Evolutionary conservation across 2,888 invertebrate species (phyloP), one percentile per base, ranked within the genome.

Genomic region (Ochropleura leucogaster): DNA sequence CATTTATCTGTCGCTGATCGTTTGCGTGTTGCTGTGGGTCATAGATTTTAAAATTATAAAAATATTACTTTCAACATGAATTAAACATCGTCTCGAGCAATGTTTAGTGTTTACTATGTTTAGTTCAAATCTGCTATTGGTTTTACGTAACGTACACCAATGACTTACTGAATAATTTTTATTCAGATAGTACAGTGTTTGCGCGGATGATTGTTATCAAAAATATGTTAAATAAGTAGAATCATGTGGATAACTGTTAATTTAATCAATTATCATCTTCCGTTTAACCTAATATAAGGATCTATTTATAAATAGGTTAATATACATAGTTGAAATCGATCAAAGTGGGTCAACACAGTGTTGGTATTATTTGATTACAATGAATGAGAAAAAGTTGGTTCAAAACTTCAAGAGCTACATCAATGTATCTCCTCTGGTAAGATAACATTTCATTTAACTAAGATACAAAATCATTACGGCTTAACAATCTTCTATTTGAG

Each of bases 331-430:
- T 88, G 83, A 79, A 85, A 87, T 88, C 87, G 83, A 82, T 77
- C 83, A 89, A 94, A 95, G 91, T 94, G 93, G 93, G 93, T 93
- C 94, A 94, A 85, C 90, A 81, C 80, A 90, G 90, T 88, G 90
- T 87, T 88, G 88, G 89, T 88, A 85, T 81, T 88, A 91, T 87
- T 90, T 90, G 89, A 90, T 89, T 91, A 96, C 93, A 94, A 97
- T 97, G 97, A 96, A 96, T 92, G 97, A 97, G 88, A 96, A 96
- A 93, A 96, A 96, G 91, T 88, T 96, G 82, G 95, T 95, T 77
- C 95, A 96, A 87, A 97, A 96, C 92, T 97, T 97, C 92, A 97
- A 95, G 92, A 97, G 97, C 90, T 97, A 97, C 93, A 95, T 97
- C 89, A 95, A 95, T 88, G 95, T 94, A 85, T 92, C 95, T 79